Evolutionary conservation across 2,113 vertebrate species (phyloP), one percentile per base, ranked within the genome.

Genomic region (Phaetusa simplex): DNA sequence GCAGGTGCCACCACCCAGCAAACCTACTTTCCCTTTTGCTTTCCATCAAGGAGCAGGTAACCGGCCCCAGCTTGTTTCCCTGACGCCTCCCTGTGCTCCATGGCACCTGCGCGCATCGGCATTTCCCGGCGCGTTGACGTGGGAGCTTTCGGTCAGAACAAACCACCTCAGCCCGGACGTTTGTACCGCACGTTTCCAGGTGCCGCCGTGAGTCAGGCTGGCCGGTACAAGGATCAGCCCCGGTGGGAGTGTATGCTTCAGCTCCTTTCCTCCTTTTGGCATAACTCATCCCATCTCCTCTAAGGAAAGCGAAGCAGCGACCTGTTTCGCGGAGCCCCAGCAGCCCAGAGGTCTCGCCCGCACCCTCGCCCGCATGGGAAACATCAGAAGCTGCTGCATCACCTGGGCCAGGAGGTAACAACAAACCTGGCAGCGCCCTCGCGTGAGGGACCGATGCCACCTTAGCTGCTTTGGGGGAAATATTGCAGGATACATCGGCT

Each of bases 371-470:
- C 6, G 22, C 66, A 94, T 88, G 88, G 92, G 80, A n/a, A 90
- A 52, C 30, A 9, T 77, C 78, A 11, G 27, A 8, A 93, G 90
- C 81, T 66, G 40, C 84, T 86, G 72, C 80, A 21, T 34, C 32
- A 5, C 80, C 79, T 62, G 64, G 77, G 49, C 52, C 26, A 92
- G 52, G 61, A 95, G 92, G 91, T 95, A 97, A 89, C 5, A 14
- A 22, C 32, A 58, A 49, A 45, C 26, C 5, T 27, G 14, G 20
- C 22, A 20, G 76, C 42, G 8, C 29, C 58, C 29, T 40, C 11
- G 11, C 1, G 9, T 3, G 13, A 62, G 27, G 42, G 65, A 38
- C 9, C 9, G 5, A 8, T 9, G 27, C 32, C 8, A 3, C 24
- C 79, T 81, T 26, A 66, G 47, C 58, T 56, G 40, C 58, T n/a